Evolutionary conservation across 2,888 invertebrate genomes (phyloP), one percentile per base, ranked within the genome.

Genomic region (Drosophila neotestacea): DNA sequence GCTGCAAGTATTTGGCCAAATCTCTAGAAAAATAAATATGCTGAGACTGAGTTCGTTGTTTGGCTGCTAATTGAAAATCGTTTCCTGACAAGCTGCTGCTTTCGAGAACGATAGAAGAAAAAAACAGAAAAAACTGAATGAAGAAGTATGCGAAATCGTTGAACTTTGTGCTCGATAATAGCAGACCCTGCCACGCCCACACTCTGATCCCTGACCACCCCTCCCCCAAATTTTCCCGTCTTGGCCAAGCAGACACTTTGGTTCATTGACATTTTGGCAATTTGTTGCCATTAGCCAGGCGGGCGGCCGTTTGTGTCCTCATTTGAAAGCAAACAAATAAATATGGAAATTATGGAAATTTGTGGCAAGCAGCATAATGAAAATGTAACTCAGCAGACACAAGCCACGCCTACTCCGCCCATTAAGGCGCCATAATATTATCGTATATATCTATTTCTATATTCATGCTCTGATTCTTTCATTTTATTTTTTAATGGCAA

Each of bases 211-310:
- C 10, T 7, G 7, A 1, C 5, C 30, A 9, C 32, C 6, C 7
- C 6, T 6, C 32, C 27, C 16, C 9, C 27, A 16, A 2, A 22
- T 22, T 22, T 32, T 11, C 7, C 32, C 32, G 32, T 13, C 13
- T n/a, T 7, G 28, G 39, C 16, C 51, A 51, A 83, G 86, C 81
- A 86, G 81, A 75, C 75, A 85, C 84, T 85, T 38, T 67, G 77
- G 84, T 87, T 84, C 84, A 84, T 84, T 84, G 84, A 84, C 84
- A 84, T 87, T 80, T 67, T 65, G 85, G 78, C 78, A 86, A 82
- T 87, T 85, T 81, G 81, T 77, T 86, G 80, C 85, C 83, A 85
- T 86, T 86, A 75, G 85, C 77, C 48, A 39, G 54, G 60, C 63
- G 46, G 38, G 56, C 62, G 60, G 50, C 65, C 60, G 58, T 62